Evolutionary conservation across 2,797 vertebrate species (phyloP).

Genomic region (Pampus argenteus): DNA sequence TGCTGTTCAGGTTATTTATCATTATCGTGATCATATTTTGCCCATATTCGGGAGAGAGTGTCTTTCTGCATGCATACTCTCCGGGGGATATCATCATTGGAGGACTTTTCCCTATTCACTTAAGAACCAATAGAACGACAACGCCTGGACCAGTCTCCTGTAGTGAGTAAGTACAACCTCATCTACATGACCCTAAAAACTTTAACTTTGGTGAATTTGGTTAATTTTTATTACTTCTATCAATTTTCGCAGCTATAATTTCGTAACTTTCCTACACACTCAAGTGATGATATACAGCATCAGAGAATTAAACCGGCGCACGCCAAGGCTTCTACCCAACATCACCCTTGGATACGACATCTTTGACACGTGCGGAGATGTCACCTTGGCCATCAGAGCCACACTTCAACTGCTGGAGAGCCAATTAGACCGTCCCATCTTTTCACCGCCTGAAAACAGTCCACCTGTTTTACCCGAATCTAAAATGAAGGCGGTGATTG

Average conservation of each 20-base stretch:
- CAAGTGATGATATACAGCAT: conserved; percentile 70
- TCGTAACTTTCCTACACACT: conserved; percentile 23
- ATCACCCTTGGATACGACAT: conserved; percentile 73
- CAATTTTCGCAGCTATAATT: conserved; percentile 31
- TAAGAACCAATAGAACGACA: background rate
- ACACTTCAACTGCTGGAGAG: conserved; percentile 48
- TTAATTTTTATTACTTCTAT: background rate
- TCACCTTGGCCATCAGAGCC: conserved; percentile 48
- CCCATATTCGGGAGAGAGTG: background rate
- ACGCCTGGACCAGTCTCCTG: conserved; percentile 19
- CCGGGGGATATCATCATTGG: conserved; percentile 73
- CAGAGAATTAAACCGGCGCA: conserved; percentile 54
- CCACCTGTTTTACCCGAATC: conserved; percentile 13
- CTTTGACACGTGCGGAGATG: conserved; percentile 73
- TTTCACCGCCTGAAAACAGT: background rate
- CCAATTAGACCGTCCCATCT: conserved; percentile 24
- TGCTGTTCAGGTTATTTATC: conserved; percentile 20
- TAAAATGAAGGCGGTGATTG: conserved; percentile 64
- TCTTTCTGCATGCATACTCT: conserved; percentile 8
- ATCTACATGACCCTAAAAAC: background rate
- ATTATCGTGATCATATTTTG: conserved; percentile 4
- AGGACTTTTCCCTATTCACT: conserved; percentile 74
- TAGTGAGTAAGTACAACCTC: conserved; percentile 45
- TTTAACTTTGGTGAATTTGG: background rate
- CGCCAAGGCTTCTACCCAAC: conserved; percentile 36